Evolutionary conservation across 2,113 vertebrate species (phyloP).

Genomic region (Microtus ochrogaster): DNA sequence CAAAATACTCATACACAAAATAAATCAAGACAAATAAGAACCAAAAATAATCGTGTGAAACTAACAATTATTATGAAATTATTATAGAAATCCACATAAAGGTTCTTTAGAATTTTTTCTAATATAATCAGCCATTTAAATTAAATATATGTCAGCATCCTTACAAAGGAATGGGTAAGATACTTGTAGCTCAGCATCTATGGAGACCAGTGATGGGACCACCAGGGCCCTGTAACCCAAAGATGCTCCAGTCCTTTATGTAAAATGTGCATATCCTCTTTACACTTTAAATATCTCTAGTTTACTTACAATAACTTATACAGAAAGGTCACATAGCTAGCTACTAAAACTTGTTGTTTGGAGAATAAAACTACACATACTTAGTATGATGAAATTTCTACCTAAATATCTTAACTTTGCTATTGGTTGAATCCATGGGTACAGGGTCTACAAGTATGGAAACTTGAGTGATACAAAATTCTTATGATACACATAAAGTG

Average conservation of each 20-base stretch:
- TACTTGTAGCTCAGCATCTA: background rate
- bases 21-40: background rate
- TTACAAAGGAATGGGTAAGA: background rate
- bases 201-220: background rate
- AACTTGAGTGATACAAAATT: background rate
- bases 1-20: background rate
- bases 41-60: background rate
- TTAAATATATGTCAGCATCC: background rate
- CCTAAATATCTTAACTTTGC: too few relatives aligned
- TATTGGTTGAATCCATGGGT: background rate
- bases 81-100: background rate
- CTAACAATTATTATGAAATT: background rate
- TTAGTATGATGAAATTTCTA: too few relatives aligned
- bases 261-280: background rate
- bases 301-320: too few relatives aligned
- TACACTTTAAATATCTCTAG: too few relatives aligned
- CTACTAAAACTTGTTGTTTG: too few relatives aligned
- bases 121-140: background rate
- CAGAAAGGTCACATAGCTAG: too few relatives aligned
- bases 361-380: too few relatives aligned
- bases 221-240: background rate
- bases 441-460: background rate
- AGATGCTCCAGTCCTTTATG: background rate
- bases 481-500: background rate
- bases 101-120: background rate